Base-by-base conservation (phyloP, 2,888 invertebrate genomes). In the Tanytarsus gracilentus region DNA sequence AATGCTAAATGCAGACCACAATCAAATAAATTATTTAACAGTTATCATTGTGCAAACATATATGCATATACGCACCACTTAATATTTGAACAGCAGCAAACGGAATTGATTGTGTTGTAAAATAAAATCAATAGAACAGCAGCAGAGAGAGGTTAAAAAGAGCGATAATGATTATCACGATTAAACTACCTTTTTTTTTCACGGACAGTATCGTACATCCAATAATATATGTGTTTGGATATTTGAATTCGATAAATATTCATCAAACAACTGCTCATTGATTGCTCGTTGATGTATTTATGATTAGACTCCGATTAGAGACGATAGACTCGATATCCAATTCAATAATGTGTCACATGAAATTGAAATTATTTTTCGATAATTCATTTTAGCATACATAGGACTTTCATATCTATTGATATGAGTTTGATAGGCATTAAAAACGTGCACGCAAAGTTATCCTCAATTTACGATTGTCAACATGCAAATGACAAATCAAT, bases 251-350 rank as follows among this genome's bases (percentile, higher is more conserved):
- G n/a, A 11, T 9, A 9, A 33, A 33, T 55, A 23, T 25, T 23
- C 36, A 36, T 48, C 44, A 49, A n/a, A 58, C 58, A 58, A 58
- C 58, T 48, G 58, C 40, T 58, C 39, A 23, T 44, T 26, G 56
- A 56, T 53, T 52, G 52, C 52, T 36, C 30, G 29, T 52, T 53
- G 36, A 53, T 53, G 36, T 53, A 11, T 53, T 53, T 53, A 53
- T 36, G 53, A 33, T 53, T 21, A 40, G n/a, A n/a, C n/a, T n/a
- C n/a, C n/a, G n/a, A n/a, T n/a, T n/a, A n/a, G n/a, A n/a, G n/a
- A n/a, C n/a, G n/a, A n/a, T n/a, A n/a, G n/a, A n/a, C n/a, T n/a
- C n/a, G n/a, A n/a, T 25, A n/a, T 25, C 3, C 14, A 27, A 3
- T 11, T 25, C n/a, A 50, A 50, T 50, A 14, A 25, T 26, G 11